Evolutionary conservation across 1,140 invertebrate species (phyloP), one percentile per base, ranked within the genome.

Genomic region (Antheraea mylitta): DNA sequence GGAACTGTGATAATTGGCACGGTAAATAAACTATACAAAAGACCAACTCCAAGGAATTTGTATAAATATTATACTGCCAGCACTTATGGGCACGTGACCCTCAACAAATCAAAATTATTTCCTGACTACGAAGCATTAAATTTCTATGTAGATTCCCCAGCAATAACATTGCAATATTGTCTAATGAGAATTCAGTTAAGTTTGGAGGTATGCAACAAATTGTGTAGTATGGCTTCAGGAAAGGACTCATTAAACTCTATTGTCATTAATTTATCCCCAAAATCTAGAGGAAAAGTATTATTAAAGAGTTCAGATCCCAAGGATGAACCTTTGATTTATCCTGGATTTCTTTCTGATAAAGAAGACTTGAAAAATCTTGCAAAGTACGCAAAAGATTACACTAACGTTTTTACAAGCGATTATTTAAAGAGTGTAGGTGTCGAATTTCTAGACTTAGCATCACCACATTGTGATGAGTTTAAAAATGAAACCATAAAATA

Each of bases 71-170:
- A 30, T 30, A 30, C 22, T 30, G 1, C 22, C 22, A 30, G 22
- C 4, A 30, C 94, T 70, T 93, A 96, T 2, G 96, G 96, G 0
- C 78, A 97, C 22, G 96, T 97, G 79, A 94, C 95, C 0, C 95
- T 96, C 0, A 69, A 74, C 53, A 68, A 72, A 38, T 11, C 16
- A 10, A 48, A 68, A 48, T 8, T 19, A 1, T 70, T 65, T 38
- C 72, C 69, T 9, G 70, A 74, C 53, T 66, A 69, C 58, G 64
- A 74, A 58, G 42, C 59, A 9, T 95, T 95, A 96, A 96, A 37
- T 63, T 36, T 62, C 8, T 66, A 19, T 66, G 6, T 53, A 18
- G 11, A 18, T 53, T 53, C 48, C n/a, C 3, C n/a, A 18, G 48
- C 1, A 13, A 3, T 53, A 53, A 53, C 11, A 18, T 13, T 18